Conservation (phyloP, 2,888 invertebrate species). For the Neuroscelio doddi region DNA sequence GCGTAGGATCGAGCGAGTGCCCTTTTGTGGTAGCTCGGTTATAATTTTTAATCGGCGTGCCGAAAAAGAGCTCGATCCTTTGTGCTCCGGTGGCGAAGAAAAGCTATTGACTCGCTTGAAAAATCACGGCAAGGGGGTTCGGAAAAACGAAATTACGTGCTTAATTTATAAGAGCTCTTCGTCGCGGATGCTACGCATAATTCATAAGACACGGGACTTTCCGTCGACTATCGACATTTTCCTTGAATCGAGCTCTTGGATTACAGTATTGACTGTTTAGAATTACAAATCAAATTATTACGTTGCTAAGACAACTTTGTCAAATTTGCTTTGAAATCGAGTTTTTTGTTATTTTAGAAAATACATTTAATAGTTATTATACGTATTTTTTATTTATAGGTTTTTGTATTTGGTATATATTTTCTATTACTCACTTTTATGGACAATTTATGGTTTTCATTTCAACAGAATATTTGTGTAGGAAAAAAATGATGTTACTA, state of each 20-base stretch:
- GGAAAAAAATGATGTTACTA: no score
- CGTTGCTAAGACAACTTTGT: neutral
- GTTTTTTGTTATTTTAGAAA: no score
- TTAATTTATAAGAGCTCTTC: slow-evolving; percentile 22
- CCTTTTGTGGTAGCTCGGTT: slow-evolving; percentile 64
- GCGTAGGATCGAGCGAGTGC: slow-evolving; percentile 31
- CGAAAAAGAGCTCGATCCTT: slow-evolving; percentile 51
- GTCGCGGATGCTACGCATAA: slow-evolving; percentile 24
- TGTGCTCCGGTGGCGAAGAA: slow-evolving; percentile 49
- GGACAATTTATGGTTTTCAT: no score
- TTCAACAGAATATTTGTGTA: no score
- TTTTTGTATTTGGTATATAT: no score
- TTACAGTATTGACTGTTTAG: no score
- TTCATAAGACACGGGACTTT: slow-evolving; percentile 11
- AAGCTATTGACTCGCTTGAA: slow-evolving; percentile 52
- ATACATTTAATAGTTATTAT: no score
- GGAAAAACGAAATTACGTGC: slow-evolving; percentile 16
- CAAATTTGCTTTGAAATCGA: no score
- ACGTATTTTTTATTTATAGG: no score
- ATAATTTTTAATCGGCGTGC: slow-evolving; percentile 69
- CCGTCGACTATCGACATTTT: neutral
- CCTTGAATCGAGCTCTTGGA: neutral
- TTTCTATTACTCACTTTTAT: no score
- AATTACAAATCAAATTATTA: slow-evolving; percentile 9
- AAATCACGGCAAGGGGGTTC: neutral